Percentiles rank a stretch among this genome's conserved stretches.
Evolutionary conservation across 2,888 invertebrate species (phyloP).

Genomic region (Troides aeacus): DNA sequence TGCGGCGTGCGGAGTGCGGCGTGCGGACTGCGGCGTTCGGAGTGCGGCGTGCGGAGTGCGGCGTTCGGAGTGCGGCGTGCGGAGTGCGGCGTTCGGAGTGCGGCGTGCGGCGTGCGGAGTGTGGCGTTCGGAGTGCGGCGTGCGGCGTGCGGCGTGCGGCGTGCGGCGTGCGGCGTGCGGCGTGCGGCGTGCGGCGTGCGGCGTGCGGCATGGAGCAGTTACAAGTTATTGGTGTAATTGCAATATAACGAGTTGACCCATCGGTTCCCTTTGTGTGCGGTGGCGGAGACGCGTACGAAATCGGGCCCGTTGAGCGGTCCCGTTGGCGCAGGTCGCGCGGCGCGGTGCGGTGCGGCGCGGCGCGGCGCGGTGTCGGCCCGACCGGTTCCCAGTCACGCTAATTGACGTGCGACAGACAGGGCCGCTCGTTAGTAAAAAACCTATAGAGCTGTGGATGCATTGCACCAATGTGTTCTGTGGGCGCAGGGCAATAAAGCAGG

Average conservation of each 20-base stretch:
- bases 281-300: conserved; percentile 21
- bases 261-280: not conserved
- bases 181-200: not conserved
- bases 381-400: conserved; percentile 67
- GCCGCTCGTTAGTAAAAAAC: conserved; percentile 41
- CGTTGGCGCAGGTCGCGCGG: conserved; percentile 47
- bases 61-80: no score
- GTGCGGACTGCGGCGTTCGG: no score
- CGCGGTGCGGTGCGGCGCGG: conserved; percentile 54
- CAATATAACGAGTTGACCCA: not conserved
- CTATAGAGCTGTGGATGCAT: conserved; percentile 32
- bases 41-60: no score
- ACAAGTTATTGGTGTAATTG: not conserved
- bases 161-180: no score
- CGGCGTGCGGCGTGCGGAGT: no score
- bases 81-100: no score
- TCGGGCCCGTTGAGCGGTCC: conserved; percentile 44
- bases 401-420: conserved; percentile 69
- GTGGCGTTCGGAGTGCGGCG: no score
- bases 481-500: conserved; percentile 47
- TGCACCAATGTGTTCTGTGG: conserved; percentile 32
- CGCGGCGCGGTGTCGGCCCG: conserved; percentile 51
- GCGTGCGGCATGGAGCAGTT: not conserved
- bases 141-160: no score
- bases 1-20: no score